These are phyloP conservation scores for Ictalurus furcatus DNA, from an alignment of 2,113 vertebrate species.

Conservation along the genomic window DNA sequence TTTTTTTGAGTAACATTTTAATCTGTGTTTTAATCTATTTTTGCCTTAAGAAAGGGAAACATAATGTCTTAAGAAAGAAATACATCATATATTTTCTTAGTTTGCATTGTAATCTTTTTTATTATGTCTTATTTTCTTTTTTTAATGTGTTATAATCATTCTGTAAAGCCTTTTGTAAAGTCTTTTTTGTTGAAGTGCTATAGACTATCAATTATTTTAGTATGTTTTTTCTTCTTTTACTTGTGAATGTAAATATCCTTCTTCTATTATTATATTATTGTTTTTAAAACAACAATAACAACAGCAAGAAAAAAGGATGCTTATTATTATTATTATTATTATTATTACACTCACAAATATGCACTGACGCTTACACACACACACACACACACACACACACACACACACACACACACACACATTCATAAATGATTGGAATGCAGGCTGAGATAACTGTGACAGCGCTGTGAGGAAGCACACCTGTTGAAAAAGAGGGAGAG, in stretches of 20 bases:
- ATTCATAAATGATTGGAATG: constrained; percentile 36
- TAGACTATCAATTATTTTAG: neutral
- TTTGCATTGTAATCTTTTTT: neutral
- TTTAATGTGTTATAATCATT: neutral
- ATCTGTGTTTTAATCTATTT: neutral
- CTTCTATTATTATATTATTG: neutral
- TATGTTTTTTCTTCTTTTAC: neutral
- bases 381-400: neutral
- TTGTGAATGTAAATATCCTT: neutral
- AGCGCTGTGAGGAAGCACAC: constrained; percentile 33
- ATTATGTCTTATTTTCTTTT: neutral
- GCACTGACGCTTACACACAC: neutral
- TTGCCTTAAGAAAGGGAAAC: neutral
- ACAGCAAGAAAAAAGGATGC: neutral
- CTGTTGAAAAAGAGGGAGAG: constrained; percentile 21
- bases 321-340: neutral
- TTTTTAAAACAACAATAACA: neutral
- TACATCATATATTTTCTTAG: neutral
- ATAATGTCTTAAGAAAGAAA: neutral
- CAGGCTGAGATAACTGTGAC: constrained; percentile 34
- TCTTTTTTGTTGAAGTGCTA: neutral
- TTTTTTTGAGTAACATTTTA: neutral
- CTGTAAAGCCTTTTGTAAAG: neutral
- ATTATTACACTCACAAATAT: neutral
- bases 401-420: constrained; percentile 1